phyloP scores from a whole-genome alignment of 1,140 invertebrate genomes.

The Hyles vespertilio region DNA sequence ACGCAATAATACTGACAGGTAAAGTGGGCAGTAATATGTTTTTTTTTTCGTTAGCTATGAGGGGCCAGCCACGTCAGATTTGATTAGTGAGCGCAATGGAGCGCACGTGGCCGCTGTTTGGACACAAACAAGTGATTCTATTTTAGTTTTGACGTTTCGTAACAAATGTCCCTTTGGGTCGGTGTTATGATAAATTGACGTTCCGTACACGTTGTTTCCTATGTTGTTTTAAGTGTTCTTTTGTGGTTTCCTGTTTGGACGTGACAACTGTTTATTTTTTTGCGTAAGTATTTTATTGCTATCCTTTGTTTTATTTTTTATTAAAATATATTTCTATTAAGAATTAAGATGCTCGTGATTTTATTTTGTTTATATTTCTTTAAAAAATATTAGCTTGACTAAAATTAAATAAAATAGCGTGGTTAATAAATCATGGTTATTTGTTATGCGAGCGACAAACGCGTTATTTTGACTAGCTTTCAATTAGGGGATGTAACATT shows the following conservation, averaged over 20 bases:
- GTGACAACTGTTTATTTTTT: too few relatives aligned
- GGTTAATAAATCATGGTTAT: too few relatives aligned
- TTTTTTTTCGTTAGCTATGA: constrained; percentile 22
- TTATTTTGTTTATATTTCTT: too few relatives aligned
- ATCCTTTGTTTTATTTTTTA: too few relatives aligned
- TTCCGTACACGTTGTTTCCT: constrained; percentile 28
- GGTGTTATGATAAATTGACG: constrained; percentile 39
- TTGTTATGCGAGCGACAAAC: too few relatives aligned
- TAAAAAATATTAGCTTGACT: too few relatives aligned
- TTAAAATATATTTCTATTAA: too few relatives aligned
- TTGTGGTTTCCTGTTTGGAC: constrained; percentile 7
- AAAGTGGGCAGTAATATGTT: constrained; percentile 14
- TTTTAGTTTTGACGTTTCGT: constrained; percentile 39
- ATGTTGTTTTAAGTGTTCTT: constrained; percentile 22
- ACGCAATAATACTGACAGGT: constrained; percentile 1
- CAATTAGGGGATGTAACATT: too few relatives aligned
- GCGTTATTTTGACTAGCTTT: too few relatives aligned
- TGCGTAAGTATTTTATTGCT: too few relatives aligned
- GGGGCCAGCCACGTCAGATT: constrained; percentile 39
- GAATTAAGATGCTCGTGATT: too few relatives aligned
- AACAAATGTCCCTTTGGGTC: constrained; percentile 33
- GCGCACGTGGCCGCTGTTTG: constrained; percentile 39
- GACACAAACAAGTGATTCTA: constrained; percentile 33
- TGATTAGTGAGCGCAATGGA: constrained; percentile 34
- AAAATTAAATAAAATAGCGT: too few relatives aligned